These are phyloP conservation scores for Sphecodes monilicornis DNA, from an alignment of 2,888 invertebrate species.

Conservation along the genomic window DNA sequence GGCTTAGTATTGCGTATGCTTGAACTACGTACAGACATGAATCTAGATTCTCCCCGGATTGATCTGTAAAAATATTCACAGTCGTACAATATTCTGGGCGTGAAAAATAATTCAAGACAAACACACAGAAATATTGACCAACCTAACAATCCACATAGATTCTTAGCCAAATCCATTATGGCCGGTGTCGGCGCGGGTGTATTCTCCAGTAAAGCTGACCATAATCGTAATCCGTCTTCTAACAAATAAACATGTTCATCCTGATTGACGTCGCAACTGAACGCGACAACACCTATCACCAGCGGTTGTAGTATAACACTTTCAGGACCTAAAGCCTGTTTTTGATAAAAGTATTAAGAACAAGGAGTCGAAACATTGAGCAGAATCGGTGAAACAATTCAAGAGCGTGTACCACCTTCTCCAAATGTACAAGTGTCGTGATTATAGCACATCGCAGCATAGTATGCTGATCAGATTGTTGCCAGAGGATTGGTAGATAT, in stretches of 20 bases:
- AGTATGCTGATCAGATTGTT: slow-evolving; percentile 93
- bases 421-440: slow-evolving; percentile 93
- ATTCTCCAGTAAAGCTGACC: slow-evolving; percentile 94
- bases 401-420: slow-evolving; percentile 86
- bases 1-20: slow-evolving; percentile 92
- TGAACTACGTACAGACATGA: slow-evolving; percentile 92
- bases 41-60: slow-evolving; percentile 92
- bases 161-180: slow-evolving; percentile 90
- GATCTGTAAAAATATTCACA: slow-evolving; percentile 86
- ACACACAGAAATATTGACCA: slow-evolving; percentile 64
- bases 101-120: background rate
- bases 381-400: slow-evolving; percentile 6
- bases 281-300: slow-evolving; percentile 88
- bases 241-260: slow-evolving; percentile 94
- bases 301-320: slow-evolving; percentile 85
- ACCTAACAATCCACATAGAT: slow-evolving; percentile 91
- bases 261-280: slow-evolving; percentile 92
- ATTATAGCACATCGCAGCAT: slow-evolving; percentile 97
- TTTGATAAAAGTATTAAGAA: slow-evolving; percentile 47
- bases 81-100: slow-evolving; percentile 10
- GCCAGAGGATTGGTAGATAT: slow-evolving; percentile 95
- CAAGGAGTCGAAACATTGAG: background rate
- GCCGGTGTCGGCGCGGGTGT: slow-evolving; percentile 87
- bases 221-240: slow-evolving; percentile 96
- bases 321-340: slow-evolving; percentile 85